Base-by-base conservation (phyloP, 2,113 vertebrate species). In the Salvator merianae region DNA sequence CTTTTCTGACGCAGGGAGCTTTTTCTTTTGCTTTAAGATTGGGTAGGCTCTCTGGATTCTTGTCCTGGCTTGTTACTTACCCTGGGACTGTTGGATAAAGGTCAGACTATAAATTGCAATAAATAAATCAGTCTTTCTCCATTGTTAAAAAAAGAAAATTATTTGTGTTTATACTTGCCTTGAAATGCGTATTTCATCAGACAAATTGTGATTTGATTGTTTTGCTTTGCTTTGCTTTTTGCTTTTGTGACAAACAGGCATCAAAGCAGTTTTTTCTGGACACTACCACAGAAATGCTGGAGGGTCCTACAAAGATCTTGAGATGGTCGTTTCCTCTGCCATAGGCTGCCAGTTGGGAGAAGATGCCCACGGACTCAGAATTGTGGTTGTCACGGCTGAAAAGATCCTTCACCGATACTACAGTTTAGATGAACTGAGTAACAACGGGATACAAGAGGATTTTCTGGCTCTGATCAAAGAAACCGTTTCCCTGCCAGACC, bases 311-410 rank as follows among this genome's bases (percentile, higher is more conserved):
- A 93, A 79, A 71, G 95, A 95, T 83, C 92, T 99, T 59, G 98
- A 99, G 86, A 97, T 99, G 98, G 98, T 99, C 34, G 97, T 99
- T 90, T 98, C 97, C 9, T 99, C 99, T 0, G 99, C 99, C 24
- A 97, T 99, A 0, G 99, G 99, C 24, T 99, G 98, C 91, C 99
- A 99, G 93, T 93, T 99, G 76, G 99, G 99, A 22, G 73, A 93
- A 28, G 98, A 99, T 73, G 28, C 94, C 0, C 98, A 99, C 0
- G 99, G 99, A 5, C 91, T 99, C 53, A 94, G 99, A 16, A 96
- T 98, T 79, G 98, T 99, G 82, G 95, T 96, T 13, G 97, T 99
- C 93, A 99, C 98, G 0, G 96, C 95, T 0, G 94, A 97, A 12
- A 83, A 91, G 1, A 88, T 99, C 55, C 5, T 96, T 88, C 99